These are phyloP conservation scores for Eumerus sabulonum DNA, from an alignment of 2,888 invertebrate species.

Conservation along the genomic window DNA sequence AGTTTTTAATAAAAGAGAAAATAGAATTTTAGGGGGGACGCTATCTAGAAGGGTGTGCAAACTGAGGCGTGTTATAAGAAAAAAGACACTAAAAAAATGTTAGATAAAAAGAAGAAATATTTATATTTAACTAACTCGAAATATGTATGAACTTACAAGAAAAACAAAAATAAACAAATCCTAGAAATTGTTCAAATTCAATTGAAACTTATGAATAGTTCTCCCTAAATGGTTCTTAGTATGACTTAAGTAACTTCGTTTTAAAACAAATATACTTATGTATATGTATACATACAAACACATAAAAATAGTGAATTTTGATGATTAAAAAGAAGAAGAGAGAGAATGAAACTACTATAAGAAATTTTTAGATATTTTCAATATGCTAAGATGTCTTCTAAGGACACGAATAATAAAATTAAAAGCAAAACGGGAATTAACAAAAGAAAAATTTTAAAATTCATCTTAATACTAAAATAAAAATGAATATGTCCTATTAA, in stretches of 20 bases:
- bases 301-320: constrained; percentile 16
- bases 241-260: constrained; percentile 57
- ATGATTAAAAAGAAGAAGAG: constrained; percentile 12
- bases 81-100: constrained; percentile 7
- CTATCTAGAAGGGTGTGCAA: constrained; percentile 14
- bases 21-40: constrained; percentile 23
- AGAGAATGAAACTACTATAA: constrained; percentile 46
- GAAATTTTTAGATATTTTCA: constrained; percentile 68
- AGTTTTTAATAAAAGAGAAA: constrained; percentile 8
- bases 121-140: constrained; percentile 23
- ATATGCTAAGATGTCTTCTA: constrained; percentile 58
- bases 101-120: constrained; percentile 18
- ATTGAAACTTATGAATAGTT: constrained; percentile 68
- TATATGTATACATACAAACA: neutral
- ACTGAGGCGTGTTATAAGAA: constrained; percentile 15
- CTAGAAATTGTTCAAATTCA: constrained; percentile 60
- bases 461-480: neutral
- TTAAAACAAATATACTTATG: constrained; percentile 12
- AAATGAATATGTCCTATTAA: too few species aligned
- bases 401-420: constrained; percentile 52
- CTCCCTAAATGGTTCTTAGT: constrained; percentile 62
- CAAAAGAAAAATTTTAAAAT: constrained; percentile 13
- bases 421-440: constrained; percentile 31
- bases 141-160: constrained; percentile 24
- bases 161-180: constrained; percentile 25